These are phyloP conservation scores for Julus scanicus DNA, from an alignment of 2,888 invertebrate genomes.

Conservation along the genomic window DNA sequence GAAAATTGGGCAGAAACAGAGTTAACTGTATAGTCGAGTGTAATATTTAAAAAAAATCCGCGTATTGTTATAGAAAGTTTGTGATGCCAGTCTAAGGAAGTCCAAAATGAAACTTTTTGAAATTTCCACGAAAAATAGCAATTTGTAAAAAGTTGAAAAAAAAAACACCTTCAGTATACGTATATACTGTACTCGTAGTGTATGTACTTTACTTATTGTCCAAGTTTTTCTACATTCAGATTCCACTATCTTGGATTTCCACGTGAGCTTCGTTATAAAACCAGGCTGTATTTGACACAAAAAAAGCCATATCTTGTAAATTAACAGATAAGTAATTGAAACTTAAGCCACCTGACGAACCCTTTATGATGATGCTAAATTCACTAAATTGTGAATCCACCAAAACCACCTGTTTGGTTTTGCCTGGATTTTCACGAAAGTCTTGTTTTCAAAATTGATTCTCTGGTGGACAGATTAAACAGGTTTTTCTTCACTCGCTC, in stretches of 20 bases:
- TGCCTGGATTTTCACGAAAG: no score
- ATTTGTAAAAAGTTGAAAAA: conserved; percentile 20
- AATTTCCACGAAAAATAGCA: conserved; percentile 9
- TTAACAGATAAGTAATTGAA: no score
- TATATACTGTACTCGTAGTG: conserved; percentile 29
- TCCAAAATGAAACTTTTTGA: not conserved
- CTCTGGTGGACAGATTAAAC: no score
- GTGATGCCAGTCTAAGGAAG: not conserved
- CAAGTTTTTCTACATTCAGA: conserved; percentile 4
- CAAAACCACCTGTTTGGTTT: no score
- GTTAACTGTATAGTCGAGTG: not conserved
- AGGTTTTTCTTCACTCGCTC: no score
- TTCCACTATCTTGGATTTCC: not conserved
- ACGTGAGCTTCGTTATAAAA: not conserved
- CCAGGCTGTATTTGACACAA: not conserved
- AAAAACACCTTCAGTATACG: conserved; percentile 47
- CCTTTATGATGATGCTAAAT: no score
- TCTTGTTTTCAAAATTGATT: no score
- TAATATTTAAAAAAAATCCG: conserved; percentile 14
- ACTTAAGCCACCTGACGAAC: no score
- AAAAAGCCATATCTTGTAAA: not conserved
- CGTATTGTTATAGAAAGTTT: conserved; percentile 6
- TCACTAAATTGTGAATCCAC: no score
- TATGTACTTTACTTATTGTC: not conserved
- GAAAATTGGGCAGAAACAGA: not conserved